phyloP scores from a whole-genome alignment of 2,797 vertebrate genomes.

The Nyctalus aviator region DNA sequence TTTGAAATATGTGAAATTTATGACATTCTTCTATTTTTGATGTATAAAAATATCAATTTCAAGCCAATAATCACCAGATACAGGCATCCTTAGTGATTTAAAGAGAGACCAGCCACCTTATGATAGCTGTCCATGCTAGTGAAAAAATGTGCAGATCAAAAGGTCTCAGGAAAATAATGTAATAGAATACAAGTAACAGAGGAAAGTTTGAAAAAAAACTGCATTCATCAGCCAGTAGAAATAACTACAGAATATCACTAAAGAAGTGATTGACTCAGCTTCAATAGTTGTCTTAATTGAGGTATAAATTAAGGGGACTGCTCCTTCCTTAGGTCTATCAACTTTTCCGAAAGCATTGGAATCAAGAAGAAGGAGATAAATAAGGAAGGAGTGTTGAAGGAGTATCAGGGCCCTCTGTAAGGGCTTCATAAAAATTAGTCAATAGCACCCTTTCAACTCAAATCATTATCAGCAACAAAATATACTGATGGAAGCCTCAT shows the following conservation, averaged over 20 bases:
- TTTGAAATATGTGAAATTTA: neutral
- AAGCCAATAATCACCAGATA: neutral
- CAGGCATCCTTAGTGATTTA: neutral
- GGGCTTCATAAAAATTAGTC: neutral
- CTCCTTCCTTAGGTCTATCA: neutral
- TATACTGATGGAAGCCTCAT: neutral
- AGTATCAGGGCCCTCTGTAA: neutral
- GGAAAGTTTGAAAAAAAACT: neutral
- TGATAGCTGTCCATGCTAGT: neutral
- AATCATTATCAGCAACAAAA: neutral
- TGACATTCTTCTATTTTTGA: neutral
- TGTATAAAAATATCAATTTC: neutral
- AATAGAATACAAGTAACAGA: neutral
- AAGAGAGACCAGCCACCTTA: neutral
- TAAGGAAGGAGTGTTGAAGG: neutral
- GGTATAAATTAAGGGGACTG: neutral
- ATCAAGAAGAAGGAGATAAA: neutral
- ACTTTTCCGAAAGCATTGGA: neutral
- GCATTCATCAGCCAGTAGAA: neutral
- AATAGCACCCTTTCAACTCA: neutral
- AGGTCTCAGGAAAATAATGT: neutral
- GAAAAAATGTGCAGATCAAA: neutral
- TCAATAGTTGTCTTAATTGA: neutral
- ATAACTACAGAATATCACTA: neutral
- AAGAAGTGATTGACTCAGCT: neutral